Conservation (phyloP, 2,888 invertebrate species). For the Fragum sueziense region DNA sequence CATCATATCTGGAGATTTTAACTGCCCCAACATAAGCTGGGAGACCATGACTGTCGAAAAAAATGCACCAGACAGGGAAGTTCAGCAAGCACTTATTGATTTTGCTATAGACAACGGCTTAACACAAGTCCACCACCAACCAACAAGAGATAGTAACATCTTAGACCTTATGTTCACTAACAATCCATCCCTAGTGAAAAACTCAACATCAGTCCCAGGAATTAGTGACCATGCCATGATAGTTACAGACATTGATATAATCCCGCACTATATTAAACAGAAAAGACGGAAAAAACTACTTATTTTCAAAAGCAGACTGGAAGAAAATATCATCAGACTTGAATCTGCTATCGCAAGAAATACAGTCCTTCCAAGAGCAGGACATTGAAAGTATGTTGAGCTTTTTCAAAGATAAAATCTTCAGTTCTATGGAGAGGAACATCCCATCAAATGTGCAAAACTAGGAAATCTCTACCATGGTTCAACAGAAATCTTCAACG, state of each 20-base stretch:
- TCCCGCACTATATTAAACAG: slow-evolving; percentile 23
- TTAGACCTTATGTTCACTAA: slow-evolving; percentile 49
- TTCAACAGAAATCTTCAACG: too few relatives aligned
- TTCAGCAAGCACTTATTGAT: slow-evolving; percentile 45
- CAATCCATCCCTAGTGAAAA: slow-evolving; percentile 48
- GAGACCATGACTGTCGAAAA: background rate
- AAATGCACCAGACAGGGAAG: slow-evolving; percentile 29
- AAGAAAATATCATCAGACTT: slow-evolving; percentile 21
- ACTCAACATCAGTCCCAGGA: slow-evolving; percentile 33
- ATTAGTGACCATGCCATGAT: slow-evolving; percentile 52
- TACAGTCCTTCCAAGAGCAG: too few relatives aligned
- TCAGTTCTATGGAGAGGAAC: too few relatives aligned
- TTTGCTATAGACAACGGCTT: background rate
- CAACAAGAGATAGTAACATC: slow-evolving; percentile 38
- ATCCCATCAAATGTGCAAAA: too few relatives aligned
- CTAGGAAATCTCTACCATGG: too few relatives aligned
- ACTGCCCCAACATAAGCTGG: slow-evolving; percentile 50
- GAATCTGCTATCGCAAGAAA: slow-evolving; percentile 26
- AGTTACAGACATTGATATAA: slow-evolving; percentile 34
- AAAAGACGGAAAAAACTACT: slow-evolving; percentile 12
- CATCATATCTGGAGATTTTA: slow-evolving; percentile 44
- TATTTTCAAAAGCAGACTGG: slow-evolving; percentile 34
- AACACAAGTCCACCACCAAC: slow-evolving; percentile 1
- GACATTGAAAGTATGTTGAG: too few relatives aligned
- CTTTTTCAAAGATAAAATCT: too few relatives aligned